Evolutionary conservation across 1,140 invertebrate species (phyloP).

Genomic region (Drosophila ironensis): DNA sequence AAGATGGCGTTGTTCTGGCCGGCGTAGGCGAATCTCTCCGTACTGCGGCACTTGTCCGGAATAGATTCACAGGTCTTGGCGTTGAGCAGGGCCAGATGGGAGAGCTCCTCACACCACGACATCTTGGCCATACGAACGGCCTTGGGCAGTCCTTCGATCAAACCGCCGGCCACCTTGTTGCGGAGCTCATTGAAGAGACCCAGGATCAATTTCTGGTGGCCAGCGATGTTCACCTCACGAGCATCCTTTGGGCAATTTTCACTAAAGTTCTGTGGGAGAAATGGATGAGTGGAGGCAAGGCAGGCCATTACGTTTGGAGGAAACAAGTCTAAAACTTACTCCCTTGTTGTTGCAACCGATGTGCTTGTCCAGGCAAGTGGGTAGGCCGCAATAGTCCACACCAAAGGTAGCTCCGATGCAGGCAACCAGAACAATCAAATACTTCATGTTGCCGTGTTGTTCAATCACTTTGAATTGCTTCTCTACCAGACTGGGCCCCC

Average conservation of each 20-base stretch:
- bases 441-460: neutral
- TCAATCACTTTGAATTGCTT: neutral
- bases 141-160: constrained; percentile 42
- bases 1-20: constrained; percentile 71
- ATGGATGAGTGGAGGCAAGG: neutral
- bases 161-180: constrained; percentile 58
- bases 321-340: constrained; percentile 25
- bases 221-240: constrained; percentile 21
- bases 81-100: constrained; percentile 47
- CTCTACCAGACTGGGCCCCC: no score
- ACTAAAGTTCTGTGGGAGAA: constrained; percentile 44
- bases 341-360: constrained; percentile 69
- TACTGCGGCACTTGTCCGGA: constrained; percentile 70
- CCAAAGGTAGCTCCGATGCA: neutral
- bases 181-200: constrained; percentile 56
- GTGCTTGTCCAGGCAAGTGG: constrained; percentile 64
- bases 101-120: constrained; percentile 64
- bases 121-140: constrained; percentile 65
- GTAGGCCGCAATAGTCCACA: constrained; percentile 61
- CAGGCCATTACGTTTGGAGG: no score
- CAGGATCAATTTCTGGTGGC: constrained; percentile 52
- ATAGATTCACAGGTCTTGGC: constrained; percentile 54
- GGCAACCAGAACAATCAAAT: neutral
- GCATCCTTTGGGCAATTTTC: constrained; percentile 54
- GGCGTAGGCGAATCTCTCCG: constrained; percentile 62